Base-by-base conservation (phyloP, 1,140 invertebrate species). In the Scylla paramamosain region DNA sequence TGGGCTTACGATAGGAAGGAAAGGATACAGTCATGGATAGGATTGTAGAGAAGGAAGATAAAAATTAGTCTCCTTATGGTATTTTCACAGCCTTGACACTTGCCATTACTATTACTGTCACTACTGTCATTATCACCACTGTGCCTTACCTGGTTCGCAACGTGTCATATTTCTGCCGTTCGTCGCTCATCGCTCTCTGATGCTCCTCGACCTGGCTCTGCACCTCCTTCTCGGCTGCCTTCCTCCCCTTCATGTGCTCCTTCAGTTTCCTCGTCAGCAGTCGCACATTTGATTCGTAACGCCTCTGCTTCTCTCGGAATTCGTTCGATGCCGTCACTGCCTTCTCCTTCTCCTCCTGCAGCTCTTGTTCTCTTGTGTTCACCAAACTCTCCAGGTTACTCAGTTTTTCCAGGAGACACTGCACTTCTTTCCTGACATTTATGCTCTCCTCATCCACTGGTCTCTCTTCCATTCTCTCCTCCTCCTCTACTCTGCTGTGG, bases 191-290 rank as follows among this genome's bases (percentile, higher is more conserved):
- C 25, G 91, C 39, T 10, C 84, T 46, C 59, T 95, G 94, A 20
- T 93, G 91, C 59, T 89, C 84, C 39, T 95, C 94, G 12, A 82
- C 94, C 48, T 93, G 94, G 25, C 28, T 46, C 83, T 92, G 83
- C 91, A 95, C 92, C 83, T 95, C 94, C 52, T 93, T 92, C 84
- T 95, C 94, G 46, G 94, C 94, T 77, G 94, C 87, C 91, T 95
- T 95, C 39, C 94, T 29, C 87, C 94, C 94, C 86, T 95, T 95
- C 94, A 95, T 95, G 84, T 95, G 94, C 25, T 95, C 94, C 83
- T 95, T 95, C 1, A 95, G 52, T 77, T 95, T 95, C 39, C 94
- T 92, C 32, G 94, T 95, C 86, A 95, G 52, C 83, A 95, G 91
- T 77, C 94, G 94, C 32, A 95, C 94, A 82, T 95, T 95, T 0